Conservation (phyloP, 2,888 invertebrate species). For the Syritta pipiens region DNA sequence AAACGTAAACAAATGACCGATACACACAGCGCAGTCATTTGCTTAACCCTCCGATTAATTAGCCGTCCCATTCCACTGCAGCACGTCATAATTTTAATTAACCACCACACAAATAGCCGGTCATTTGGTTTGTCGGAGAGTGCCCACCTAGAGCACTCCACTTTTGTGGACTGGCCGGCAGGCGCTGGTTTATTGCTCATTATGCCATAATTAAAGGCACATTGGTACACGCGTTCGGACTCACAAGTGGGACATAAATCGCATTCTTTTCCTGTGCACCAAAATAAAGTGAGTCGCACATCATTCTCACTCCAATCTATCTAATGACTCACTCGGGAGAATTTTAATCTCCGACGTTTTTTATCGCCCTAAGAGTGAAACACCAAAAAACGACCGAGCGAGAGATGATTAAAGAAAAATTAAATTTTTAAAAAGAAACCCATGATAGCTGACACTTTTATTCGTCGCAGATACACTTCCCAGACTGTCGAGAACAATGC, state of each 20-base stretch:
- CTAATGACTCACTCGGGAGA: background rate
- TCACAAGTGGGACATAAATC: background rate
- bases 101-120: too few species aligned
- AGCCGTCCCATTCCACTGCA: too few species aligned
- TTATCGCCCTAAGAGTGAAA: too few species aligned
- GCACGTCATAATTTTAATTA: too few species aligned
- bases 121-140: background rate
- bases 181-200: constrained; percentile 27
- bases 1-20: too few species aligned
- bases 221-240: background rate
- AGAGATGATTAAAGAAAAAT: background rate
- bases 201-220: background rate
- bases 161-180: background rate
- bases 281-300: background rate
- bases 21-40: too few species aligned
- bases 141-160: background rate
- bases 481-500: background rate
- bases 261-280: too few species aligned
- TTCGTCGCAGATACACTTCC: constrained; percentile 17
- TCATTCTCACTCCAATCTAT: too few species aligned
- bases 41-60: too few species aligned
- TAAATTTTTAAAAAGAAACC: background rate
- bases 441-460: background rate
- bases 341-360: background rate
- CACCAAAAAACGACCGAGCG: too few species aligned